Evolutionary conservation across 1,140 invertebrate species (phyloP), one percentile per base, ranked within the genome.

Genomic region (Microplitis demolitor): DNA sequence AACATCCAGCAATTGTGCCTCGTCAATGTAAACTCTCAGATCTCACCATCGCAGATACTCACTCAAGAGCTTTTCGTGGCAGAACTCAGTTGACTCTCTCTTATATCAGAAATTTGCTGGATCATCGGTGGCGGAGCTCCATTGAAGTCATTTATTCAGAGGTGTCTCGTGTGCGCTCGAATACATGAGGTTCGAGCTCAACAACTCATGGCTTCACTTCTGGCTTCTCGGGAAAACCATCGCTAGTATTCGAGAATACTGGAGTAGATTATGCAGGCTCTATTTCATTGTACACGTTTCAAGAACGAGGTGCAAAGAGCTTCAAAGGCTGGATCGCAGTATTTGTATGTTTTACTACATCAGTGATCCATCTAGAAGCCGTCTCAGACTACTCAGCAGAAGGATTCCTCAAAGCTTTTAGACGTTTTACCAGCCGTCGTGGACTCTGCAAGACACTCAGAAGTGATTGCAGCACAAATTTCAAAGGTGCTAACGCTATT

Each of bases 181-280:
- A 24, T 24, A 24, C 24, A 2, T 24, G 24, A 24, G 24, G 24
- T 24, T 24, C 24, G 24, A 24, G 24, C 24, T 24, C 24, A 24
- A 24, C 24, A 24, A 24, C 24, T 24, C 24, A 24, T 24, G 24
- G 24, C 24, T 24, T 2, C 24, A 24, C 24, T 24, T 2, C 24
- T 2, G 24, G 2, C 24, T 24, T 24, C 24, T 24, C 24, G 24
- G 2, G 24, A 24, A 24, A 0, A 24, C 24, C 24, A 24, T 24
- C 24, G 0, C 24, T 24, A 24, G 24, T 24, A 2, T 24, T 24
- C 24, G 24, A 66, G 8, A 71, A 74, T 53, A 63, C 73, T 54
- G 82, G 82, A 6, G 58, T 82, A 4, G 80, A 84, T 71, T 81
- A 75, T 67, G 76, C 75, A 31, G 80, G 78, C 13, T 79, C 81